A percentile compares a stretch with the other conserved stretches of the same genome.
Evolutionary conservation across 2,797 vertebrate genomes (phyloP).

Genomic region (Pipistrellus kuhlii): DNA sequence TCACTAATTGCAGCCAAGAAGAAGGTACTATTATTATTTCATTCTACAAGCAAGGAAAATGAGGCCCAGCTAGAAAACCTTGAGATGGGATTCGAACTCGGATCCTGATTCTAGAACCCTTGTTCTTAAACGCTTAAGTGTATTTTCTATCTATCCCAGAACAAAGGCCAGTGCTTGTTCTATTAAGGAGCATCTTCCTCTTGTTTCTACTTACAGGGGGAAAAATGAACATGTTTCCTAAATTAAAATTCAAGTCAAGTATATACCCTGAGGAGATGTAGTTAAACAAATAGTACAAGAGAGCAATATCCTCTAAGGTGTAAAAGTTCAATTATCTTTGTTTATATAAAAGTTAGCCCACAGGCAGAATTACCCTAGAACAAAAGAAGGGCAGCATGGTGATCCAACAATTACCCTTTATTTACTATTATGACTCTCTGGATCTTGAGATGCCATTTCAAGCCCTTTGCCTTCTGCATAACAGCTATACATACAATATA

Average conservation of each 20-base stretch:
- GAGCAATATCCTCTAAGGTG: slow-evolving; percentile 67
- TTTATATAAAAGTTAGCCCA: slow-evolving; percentile 73
- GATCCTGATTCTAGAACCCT: neutral
- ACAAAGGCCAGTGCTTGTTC: neutral
- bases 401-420: slow-evolving; percentile 69
- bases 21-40: neutral
- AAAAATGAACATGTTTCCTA: slow-evolving; percentile 47
- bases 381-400: slow-evolving; percentile 44
- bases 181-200: slow-evolving; percentile 12
- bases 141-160: neutral
- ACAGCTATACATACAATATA: slow-evolving; percentile 52
- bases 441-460: slow-evolving; percentile 53
- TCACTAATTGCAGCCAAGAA: neutral
- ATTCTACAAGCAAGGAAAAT: neutral
- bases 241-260: slow-evolving; percentile 66
- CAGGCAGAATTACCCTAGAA: slow-evolving; percentile 65
- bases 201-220: slow-evolving; percentile 37
- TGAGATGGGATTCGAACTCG: neutral
- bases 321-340: slow-evolving; percentile 75
- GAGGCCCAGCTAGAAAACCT: neutral
- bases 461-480: slow-evolving; percentile 31
- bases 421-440: slow-evolving; percentile 66
- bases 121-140: neutral
- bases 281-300: slow-evolving; percentile 60
- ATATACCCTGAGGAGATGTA: slow-evolving; percentile 20